These are phyloP conservation scores for Engystomops pustulosus DNA, from an alignment of 2,113 vertebrate genomes.

Conservation along the genomic window DNA sequence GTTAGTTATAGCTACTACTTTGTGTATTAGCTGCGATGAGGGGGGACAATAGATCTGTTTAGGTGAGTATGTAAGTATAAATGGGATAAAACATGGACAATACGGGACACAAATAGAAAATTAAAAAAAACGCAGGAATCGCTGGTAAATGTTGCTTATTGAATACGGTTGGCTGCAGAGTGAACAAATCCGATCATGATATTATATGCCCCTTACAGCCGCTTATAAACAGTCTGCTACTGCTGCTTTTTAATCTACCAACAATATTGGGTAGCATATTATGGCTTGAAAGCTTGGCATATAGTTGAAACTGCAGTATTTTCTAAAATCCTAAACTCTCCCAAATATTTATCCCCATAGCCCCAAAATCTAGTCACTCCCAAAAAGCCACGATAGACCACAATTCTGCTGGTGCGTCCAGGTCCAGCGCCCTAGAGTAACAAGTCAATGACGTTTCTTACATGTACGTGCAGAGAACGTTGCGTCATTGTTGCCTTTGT, in stretches of 20 bases:
- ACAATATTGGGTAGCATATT: background rate
- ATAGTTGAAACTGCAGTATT: conserved; percentile 12
- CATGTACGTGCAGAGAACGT: conserved; percentile 40
- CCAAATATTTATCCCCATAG: background rate
- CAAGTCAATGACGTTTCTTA: background rate
- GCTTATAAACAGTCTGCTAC: background rate
- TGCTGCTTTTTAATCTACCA: background rate
- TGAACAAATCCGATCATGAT: background rate
- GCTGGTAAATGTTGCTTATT: background rate
- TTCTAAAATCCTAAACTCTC: background rate
- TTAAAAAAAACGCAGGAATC: too few relatives aligned
- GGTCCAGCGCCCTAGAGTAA: conserved; percentile 17
- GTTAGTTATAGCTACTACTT: too few relatives aligned
- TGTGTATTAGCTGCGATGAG: too few relatives aligned
- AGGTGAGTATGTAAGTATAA: too few relatives aligned
- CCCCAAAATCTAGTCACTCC: background rate
- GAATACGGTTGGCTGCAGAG: background rate
- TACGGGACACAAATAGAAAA: background rate
- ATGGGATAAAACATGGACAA: too few relatives aligned
- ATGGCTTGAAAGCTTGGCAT: conserved; percentile 41
- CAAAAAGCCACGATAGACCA: background rate
- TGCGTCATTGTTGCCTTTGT: conserved; percentile 23
- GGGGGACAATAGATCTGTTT: too few relatives aligned
- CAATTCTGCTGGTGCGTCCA: conserved; percentile 49
- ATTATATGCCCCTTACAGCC: background rate